phyloP scores from a whole-genome alignment of 2,888 invertebrate genomes.

The Diabrotica balteata region DNA sequence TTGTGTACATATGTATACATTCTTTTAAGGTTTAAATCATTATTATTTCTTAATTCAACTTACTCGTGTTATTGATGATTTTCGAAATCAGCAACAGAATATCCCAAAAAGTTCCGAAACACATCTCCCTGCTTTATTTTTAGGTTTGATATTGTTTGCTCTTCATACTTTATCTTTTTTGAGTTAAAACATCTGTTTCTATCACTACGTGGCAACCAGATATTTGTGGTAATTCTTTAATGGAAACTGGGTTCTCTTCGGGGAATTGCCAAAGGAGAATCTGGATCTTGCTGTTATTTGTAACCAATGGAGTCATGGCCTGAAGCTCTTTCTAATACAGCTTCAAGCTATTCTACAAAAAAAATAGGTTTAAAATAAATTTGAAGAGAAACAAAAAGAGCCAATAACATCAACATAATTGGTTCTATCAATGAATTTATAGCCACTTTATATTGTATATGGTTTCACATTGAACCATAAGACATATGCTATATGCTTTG shows the following conservation, averaged over 20 bases:
- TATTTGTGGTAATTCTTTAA: conserved; percentile 80
- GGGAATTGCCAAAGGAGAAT: conserved; percentile 67
- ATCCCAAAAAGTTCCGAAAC: conserved; percentile 94
- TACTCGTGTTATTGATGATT: conserved; percentile 83
- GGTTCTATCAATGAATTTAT: too few species aligned
- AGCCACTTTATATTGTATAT: too few species aligned
- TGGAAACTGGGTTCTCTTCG: conserved; percentile 77
- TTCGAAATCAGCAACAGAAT: conserved; percentile 87
- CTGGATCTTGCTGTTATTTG: conserved; percentile 74
- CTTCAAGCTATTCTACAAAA: conserved; percentile 81
- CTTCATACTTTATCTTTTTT: conserved; percentile 81
- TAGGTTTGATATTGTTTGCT: conserved; percentile 76
- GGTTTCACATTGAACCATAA: too few species aligned
- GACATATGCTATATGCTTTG: too few species aligned
- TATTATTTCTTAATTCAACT: conserved; percentile 52
- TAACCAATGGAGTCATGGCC: conserved; percentile 92
- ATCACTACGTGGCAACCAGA: conserved; percentile 82
- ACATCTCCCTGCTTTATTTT: too few species aligned
- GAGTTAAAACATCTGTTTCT: conserved; percentile 73
- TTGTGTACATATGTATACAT: too few species aligned
- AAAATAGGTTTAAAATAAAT: background rate
- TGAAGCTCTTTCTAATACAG: conserved; percentile 79
- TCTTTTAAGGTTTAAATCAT: background rate
- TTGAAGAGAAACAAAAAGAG: too few species aligned
- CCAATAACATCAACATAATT: too few species aligned